Conservation (phyloP, 1,140 invertebrate species). For the Temnothorax curvispinosus region DNA sequence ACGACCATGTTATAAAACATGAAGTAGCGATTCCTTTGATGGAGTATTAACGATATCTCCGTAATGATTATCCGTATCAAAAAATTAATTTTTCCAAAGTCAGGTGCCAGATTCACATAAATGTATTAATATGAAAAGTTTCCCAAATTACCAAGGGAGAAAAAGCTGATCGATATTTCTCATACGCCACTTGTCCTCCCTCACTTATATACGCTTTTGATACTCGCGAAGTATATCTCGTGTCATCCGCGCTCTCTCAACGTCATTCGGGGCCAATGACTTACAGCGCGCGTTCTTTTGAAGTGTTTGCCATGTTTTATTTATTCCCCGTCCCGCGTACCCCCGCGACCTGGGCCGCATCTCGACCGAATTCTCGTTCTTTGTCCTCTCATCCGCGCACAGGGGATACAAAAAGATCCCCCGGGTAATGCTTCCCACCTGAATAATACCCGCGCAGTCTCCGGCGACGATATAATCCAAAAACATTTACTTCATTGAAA, state of each 20-base stretch:
- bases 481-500: slow-evolving; percentile 10
- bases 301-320: slow-evolving; percentile 49
- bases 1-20: background rate
- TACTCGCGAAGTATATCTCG: slow-evolving; percentile 19
- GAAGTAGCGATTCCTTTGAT: background rate
- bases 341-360: background rate
- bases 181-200: background rate
- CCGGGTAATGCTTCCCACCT: background rate
- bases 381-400: slow-evolving; percentile 3
- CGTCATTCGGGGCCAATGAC: slow-evolving; percentile 5
- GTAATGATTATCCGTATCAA: too few relatives aligned
- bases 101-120: too few relatives aligned
- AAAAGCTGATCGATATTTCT: background rate
- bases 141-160: background rate
- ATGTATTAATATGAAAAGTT: background rate
- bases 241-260: background rate
- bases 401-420: background rate
- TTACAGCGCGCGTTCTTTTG: slow-evolving; percentile 16
- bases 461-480: background rate
- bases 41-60: background rate
- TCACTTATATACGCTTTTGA: background rate
- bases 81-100: too few relatives aligned
- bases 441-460: background rate
- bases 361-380: slow-evolving; percentile 28
- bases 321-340: slow-evolving; percentile 15